A percentile compares a stretch with the other conserved stretches of the same genome.
These are phyloP conservation scores for Tenebrio molitor DNA, from an alignment of 1,140 invertebrate species.

Conservation along the genomic window DNA sequence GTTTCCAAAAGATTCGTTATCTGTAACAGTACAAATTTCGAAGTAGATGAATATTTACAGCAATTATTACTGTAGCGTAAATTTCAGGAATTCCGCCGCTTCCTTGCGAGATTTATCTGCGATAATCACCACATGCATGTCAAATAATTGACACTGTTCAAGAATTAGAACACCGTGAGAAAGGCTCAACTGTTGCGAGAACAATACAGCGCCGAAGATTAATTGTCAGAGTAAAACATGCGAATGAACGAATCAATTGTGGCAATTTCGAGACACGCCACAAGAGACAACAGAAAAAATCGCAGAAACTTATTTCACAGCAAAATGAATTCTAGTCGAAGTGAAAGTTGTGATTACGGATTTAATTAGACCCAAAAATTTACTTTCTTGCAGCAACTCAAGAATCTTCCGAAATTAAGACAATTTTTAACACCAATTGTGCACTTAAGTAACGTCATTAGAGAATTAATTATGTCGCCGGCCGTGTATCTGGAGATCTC, in stretches of 20 bases:
- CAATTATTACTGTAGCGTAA: conserved; percentile 7
- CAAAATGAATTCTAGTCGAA: conserved; percentile 7
- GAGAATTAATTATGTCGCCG: conserved; percentile 18
- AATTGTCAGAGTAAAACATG: conserved; percentile 24
- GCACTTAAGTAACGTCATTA: conserved; percentile 12
- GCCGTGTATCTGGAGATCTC: background rate
- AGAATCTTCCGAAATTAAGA: too few species aligned
- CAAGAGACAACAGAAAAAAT: background rate
- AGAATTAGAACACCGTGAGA: conserved; percentile 31
- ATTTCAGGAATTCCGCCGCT: background rate
- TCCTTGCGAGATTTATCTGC: conserved; percentile 2
- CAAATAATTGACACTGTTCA: conserved; percentile 29
- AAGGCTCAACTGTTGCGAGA: conserved; percentile 11
- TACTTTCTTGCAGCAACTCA: background rate
- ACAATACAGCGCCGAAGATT: conserved; percentile 11
- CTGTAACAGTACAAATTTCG: background rate
- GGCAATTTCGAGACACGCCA: background rate
- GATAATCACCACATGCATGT: conserved; percentile 16
- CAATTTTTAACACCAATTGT: background rate
- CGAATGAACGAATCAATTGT: conserved; percentile 18
- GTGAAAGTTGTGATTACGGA: conserved; percentile 4
- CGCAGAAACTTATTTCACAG: background rate
- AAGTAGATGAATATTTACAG: background rate
- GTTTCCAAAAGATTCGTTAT: conserved; percentile 6
- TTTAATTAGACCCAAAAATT: conserved; percentile 19